Conservation (phyloP, 30 jellyfish, hydroid and myxozoan genomes). For the Clytia hemisphaerica region DNA sequence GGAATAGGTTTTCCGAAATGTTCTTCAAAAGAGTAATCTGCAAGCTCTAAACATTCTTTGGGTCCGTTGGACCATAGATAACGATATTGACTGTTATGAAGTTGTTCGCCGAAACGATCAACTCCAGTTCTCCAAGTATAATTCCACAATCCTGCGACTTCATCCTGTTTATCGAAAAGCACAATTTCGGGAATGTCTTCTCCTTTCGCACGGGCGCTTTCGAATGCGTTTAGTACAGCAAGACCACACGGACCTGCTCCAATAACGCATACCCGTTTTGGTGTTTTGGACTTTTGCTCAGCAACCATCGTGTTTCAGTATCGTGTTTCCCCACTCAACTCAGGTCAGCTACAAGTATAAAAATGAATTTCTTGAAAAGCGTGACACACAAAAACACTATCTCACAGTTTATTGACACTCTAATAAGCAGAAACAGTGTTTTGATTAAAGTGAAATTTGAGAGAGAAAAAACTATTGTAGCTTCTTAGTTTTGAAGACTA, state of each 20-base stretch:
- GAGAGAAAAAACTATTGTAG: too few species aligned
- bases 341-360: too few species aligned
- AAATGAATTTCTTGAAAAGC: too few species aligned
- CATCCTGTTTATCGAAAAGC: conserved; percentile 56
- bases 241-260: conserved; percentile 86
- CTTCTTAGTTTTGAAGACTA: too few species aligned
- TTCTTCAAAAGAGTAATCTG: conserved; percentile 65
- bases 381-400: too few species aligned
- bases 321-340: too few species aligned
- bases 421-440: too few species aligned
- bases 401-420: too few species aligned
- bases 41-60: conserved; percentile 57
- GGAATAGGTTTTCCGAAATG: conserved; percentile 64
- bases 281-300: too few species aligned
- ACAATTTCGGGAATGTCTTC: conserved; percentile 40
- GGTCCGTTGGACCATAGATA: conserved; percentile 73
- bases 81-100: conserved; percentile 63
- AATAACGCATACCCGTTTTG: conserved; percentile 33
- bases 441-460: too few species aligned
- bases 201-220: conserved; percentile 19
- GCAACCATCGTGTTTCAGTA: too few species aligned
- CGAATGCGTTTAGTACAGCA: conserved; percentile 31
- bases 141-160: conserved; percentile 71
- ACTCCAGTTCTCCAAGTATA: conserved; percentile 66
- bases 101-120: conserved; percentile 64